A percentile compares a stretch with the other conserved stretches of the same genome.
Conservation (phyloP, 1,140 invertebrate genomes). For the Tribolium castaneum region DNA sequence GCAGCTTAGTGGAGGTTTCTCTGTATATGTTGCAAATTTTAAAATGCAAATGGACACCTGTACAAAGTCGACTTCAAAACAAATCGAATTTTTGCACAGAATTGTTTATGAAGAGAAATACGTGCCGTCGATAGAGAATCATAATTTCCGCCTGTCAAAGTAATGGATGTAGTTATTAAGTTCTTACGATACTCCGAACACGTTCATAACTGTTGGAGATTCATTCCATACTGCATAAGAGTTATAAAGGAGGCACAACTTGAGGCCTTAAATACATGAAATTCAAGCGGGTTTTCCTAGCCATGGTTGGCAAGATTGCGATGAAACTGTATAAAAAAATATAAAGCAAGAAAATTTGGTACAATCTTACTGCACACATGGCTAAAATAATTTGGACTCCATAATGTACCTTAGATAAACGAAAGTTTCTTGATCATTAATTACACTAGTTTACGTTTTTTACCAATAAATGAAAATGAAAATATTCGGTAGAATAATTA, state of each 20-base stretch:
- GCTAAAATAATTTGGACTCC: no score
- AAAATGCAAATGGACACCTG: neutral
- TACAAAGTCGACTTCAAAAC: conserved; percentile 10
- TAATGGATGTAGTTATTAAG: conserved; percentile 57
- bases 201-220: conserved; percentile 41
- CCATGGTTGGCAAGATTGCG: no score
- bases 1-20: neutral
- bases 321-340: no score
- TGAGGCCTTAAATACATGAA: neutral
- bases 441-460: no score
- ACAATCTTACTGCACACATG: no score
- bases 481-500: no score
- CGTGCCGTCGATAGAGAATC: conserved; percentile 54
- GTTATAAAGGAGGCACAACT: neutral
- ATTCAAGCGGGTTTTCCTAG: no score
- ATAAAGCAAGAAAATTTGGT: no score
- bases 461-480: no score
- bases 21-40: neutral
- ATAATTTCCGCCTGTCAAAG: conserved; percentile 56
- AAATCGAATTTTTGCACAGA: conserved; percentile 40
- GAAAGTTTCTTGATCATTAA: no score
- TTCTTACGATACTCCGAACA: conserved; percentile 51
- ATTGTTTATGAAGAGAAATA: conserved; percentile 47
- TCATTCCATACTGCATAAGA: neutral
- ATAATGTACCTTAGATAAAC: no score